Base-by-base conservation (phyloP, 2,113 vertebrate species). In the Bubo blakistoni region DNA sequence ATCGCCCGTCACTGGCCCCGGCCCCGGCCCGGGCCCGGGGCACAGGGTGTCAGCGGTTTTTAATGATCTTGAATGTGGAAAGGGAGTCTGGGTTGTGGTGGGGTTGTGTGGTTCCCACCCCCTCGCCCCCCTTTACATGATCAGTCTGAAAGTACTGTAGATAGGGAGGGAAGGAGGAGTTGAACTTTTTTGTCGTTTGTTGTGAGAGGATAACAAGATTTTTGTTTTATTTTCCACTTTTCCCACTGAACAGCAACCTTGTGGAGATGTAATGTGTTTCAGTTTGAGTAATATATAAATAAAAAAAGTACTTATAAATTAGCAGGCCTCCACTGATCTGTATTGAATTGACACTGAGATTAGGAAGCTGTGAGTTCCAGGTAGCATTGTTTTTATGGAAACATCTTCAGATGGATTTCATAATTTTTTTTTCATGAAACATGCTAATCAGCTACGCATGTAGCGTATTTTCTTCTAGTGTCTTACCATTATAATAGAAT, bases 121-220 rank as follows among this genome's bases (percentile, higher is more conserved):
- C 13, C 20, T 2, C 2, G 5, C 15, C 36, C 34, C 1, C 1
- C 34, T 18, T 11, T 8, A 4, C 1, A 1, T 2, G 13, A 7
- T 11, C 36, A 2, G 30, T 6, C 49, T 2, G 32, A 16, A 42
- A 7, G 16, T 13, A 2, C n/a, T 29, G 15, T 9, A 4, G 36
- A 2, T 5, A 2, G 25, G 15, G 12, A 6, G 25, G 51, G 9
- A 58, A 51, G 10, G 10, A 19, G 16, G 6, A 25, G 36, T 13
- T 27, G n/a, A 6, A 1, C 12, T 26, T 17, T 9, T 15, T 27
- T 26, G 32, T 34, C 40, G 16, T 25, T 65, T 7, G 3, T 4
- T 38, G 32, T 29, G 9, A 2, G 3, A 4, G 51, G 15, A 19
- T 58, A 27, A 30, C 7, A 16, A 61, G 29, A 9, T 6, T 32